Evolutionary conservation across 2,888 invertebrate species (phyloP).

Genomic region (Podotricha telesiphe): DNA sequence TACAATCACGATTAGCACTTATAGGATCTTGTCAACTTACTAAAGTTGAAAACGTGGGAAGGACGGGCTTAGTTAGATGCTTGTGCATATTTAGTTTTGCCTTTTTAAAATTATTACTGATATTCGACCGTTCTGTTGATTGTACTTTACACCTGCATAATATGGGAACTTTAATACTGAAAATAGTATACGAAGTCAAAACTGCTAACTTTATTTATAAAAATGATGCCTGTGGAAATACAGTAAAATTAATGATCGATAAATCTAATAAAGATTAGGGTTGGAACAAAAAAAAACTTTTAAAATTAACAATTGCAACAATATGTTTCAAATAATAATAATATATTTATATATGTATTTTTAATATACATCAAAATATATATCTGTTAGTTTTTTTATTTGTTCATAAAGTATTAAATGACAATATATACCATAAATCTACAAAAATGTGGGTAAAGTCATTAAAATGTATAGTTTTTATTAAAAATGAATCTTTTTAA

Average conservation of each 20-base stretch:
- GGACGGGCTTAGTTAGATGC: slow-evolving; percentile 32
- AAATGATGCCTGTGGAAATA: too few relatives aligned
- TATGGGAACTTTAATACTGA: too few relatives aligned
- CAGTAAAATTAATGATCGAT: too few relatives aligned
- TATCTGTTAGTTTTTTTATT: background rate
- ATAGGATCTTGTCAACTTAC: slow-evolving; percentile 22
- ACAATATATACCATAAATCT: background rate
- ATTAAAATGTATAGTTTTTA: background rate
- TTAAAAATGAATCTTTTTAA: background rate
- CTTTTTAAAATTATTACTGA: slow-evolving; percentile 28
- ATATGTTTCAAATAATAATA: too few relatives aligned
- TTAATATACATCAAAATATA: too few relatives aligned
- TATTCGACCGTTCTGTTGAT: slow-evolving; percentile 7
- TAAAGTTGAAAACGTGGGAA: slow-evolving; percentile 49
- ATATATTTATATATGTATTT: too few relatives aligned
- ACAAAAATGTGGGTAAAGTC: background rate
- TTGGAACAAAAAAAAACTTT: too few relatives aligned
- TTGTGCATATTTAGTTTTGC: slow-evolving; percentile 30
- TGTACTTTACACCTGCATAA: too few relatives aligned
- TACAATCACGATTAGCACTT: slow-evolving; percentile 21
- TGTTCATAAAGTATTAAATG: background rate
- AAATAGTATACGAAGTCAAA: too few relatives aligned
- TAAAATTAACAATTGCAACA: too few relatives aligned
- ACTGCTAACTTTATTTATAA: too few relatives aligned
- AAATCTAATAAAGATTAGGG: too few relatives aligned